Evolutionary conservation across 37 sponge, comb jelly and placozoan genomes (phyloP), one percentile per base, ranked within the genome.

Genomic region (Halisarca cf. caerulea): DNA sequence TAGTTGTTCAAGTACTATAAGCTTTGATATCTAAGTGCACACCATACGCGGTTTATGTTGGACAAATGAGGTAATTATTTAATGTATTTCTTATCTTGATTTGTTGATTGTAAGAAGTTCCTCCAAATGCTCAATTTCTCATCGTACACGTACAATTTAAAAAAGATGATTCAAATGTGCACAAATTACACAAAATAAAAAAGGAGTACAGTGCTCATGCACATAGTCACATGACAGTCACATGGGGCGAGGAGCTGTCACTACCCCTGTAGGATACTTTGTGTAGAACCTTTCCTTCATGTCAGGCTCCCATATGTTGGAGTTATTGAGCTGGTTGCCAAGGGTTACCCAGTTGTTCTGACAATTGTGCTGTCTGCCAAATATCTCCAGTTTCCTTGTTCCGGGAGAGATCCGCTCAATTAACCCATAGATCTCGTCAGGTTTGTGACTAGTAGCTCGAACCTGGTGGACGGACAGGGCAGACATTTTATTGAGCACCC

Each of bases 281-380:
- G 77, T 42, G 34, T 72, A 88, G 41, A 92, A 96, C n/a, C 69
- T 41, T 9, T 82, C 85, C 14, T 30, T 39, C 27, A 92, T 61
- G 23, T 89, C 82, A 0, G 81, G 83, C 8, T 93, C 93, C 25
- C 88, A 57, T 3, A 98, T 70, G 0, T 86, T 82, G 34, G 90
- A 88, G 0, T 95, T 95, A 51, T 95, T 88, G 73, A 98, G 80
- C 82, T 98, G 98, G 87, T 98, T 98, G 33, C 98, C 98, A 11
- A 98, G 82, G 36, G 98, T 98, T 14, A 98, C 66, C 98, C 98
- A 98, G 91, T 98, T 98, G 62, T 91, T 89, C 84, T 98, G 98
- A 28, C 88, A 87, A 75, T 98, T 98, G 78, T 98, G 98, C 62
- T 85, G 82, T 2, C 98, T 84, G 0, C 98, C 98, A 89, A 98